Percentiles rank a stretch among this genome's conserved stretches.
phyloP scores from a whole-genome alignment of 2,888 invertebrate genomes.

The Zeuzera pyrina region DNA sequence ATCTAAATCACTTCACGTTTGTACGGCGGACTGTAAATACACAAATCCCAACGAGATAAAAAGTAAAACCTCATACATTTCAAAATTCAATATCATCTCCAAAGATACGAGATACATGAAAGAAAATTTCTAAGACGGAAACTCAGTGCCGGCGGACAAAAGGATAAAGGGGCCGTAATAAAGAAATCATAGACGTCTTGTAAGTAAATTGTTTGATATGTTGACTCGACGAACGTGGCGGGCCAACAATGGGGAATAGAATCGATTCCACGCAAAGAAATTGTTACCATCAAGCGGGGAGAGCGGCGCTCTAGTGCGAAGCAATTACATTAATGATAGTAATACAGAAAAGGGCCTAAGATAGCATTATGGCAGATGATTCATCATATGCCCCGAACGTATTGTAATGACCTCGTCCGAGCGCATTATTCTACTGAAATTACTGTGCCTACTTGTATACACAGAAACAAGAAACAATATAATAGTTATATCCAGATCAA shows the following conservation, averaged over 20 bases:
- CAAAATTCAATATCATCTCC: constrained; percentile 58
- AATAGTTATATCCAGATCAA: constrained; percentile 21
- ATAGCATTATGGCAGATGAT: constrained; percentile 26
- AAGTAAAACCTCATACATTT: constrained; percentile 49
- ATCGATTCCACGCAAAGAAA: constrained; percentile 30
- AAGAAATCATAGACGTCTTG: constrained; percentile 56
- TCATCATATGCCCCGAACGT: constrained; percentile 21
- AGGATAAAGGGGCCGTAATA: constrained; percentile 49
- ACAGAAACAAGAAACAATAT: constrained; percentile 21
- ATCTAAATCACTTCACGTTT: constrained; percentile 37
- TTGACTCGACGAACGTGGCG: constrained; percentile 25
- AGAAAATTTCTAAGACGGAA: constrained; percentile 37
- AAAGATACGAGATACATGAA: constrained; percentile 35
- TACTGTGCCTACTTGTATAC: constrained; percentile 9
- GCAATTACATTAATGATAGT: constrained; percentile 48
- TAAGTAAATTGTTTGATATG: constrained; percentile 57
- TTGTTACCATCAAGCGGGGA: constrained; percentile 24
- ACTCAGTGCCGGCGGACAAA: constrained; percentile 36
- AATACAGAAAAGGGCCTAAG: constrained; percentile 33
- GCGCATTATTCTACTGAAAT: constrained; percentile 13
- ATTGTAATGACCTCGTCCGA: constrained; percentile 13
- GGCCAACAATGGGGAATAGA: constrained; percentile 23
- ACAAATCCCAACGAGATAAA: constrained; percentile 42
- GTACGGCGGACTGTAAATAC: constrained; percentile 32
- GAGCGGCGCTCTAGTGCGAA: constrained; percentile 26